Evolutionary conservation across 2,888 invertebrate species (phyloP), one percentile per base, ranked within the genome.

Genomic region (Tanypteryx hageni): DNA sequence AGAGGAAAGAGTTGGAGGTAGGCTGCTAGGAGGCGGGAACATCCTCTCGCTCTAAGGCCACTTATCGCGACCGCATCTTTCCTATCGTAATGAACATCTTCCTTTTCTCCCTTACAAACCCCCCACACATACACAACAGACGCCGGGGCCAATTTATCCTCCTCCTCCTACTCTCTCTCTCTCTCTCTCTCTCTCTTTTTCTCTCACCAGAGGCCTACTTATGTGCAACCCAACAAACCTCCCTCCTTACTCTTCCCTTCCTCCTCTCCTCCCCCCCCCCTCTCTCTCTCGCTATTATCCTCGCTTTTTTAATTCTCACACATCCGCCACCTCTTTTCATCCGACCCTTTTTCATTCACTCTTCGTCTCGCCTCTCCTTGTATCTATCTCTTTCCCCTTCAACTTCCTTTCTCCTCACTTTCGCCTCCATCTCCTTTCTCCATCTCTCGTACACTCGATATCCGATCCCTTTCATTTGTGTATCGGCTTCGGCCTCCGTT

Each of bases 81-180:
- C 83, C 83, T 83, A 83, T 83, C 83, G 83, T 83, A 83, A 83
- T 83, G 83, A 83, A 83, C 83, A 83, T 83, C 83, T 83, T 57
- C n/a, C n/a, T 57, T 57, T n/a, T 18, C 7, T n/a, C 18, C 18
- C n/a, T n/a, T 64, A 5, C 82, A 14, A 56, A 0, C 83, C 56
- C 44, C 5, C 83, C 18, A 76, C 14, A n/a, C 76, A 76, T n/a
- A n/a, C n/a, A n/a, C 76, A 3, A 11, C 14, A 5, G n/a, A n/a
- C 76, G 22, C 13, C 7, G 13, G 44, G 83, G 83, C 44, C 83
- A 83, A 18, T 83, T 13, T 83, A 0, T 44, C 7, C 56, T 56
- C 56, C 83, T n/a, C 5, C n/a, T 83, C n/a, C n/a, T n/a, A n/a
- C 18, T n/a, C 11, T 56, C 44, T n/a, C 57, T 83, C 44, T 83